phyloP scores from a whole-genome alignment of 2,888 invertebrate species.

The Carpatolechia fugitivella region DNA sequence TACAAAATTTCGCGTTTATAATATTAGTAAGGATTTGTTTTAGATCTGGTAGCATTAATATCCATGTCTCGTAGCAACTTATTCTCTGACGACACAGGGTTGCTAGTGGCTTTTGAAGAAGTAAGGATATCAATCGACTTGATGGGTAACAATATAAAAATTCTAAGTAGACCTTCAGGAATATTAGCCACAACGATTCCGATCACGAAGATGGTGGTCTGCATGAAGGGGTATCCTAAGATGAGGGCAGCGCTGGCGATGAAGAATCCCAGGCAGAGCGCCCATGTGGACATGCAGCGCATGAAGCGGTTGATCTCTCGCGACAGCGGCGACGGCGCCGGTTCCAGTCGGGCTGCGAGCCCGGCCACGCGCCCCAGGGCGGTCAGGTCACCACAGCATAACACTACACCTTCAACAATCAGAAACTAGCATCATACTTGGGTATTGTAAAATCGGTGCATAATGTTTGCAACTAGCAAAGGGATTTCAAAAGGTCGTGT shows the following conservation, averaged over 20 bases:
- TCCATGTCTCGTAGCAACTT: too few relatives aligned
- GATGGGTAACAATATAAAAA: too few relatives aligned
- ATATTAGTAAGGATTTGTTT: too few relatives aligned
- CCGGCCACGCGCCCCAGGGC: constrained; percentile 96
- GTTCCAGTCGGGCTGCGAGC: constrained; percentile 92
- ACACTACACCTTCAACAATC: constrained; percentile 82
- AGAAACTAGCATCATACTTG: neutral
- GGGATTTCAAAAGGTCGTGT: too few relatives aligned
- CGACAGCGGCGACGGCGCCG: constrained; percentile 97
- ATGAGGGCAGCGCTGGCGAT: constrained; percentile 97
- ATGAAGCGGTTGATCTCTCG: constrained; percentile 98
- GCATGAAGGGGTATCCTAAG: constrained; percentile 98
- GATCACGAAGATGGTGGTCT: constrained; percentile 98
- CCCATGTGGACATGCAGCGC: constrained; percentile 95
- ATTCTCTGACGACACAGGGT: too few relatives aligned
- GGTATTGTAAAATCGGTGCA: too few relatives aligned
- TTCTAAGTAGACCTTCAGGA: constrained; percentile 95
- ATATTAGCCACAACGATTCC: constrained; percentile 99
- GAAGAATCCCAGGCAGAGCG: constrained; percentile 92
- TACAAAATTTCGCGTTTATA: too few relatives aligned
- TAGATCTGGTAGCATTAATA: too few relatives aligned
- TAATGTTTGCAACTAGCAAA: too few relatives aligned
- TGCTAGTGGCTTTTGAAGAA: too few relatives aligned
- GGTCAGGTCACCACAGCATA: constrained; percentile 90
- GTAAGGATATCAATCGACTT: too few relatives aligned